Conservation (phyloP, 2,797 vertebrate genomes). For the Acrocephalus scirpaceus region DNA sequence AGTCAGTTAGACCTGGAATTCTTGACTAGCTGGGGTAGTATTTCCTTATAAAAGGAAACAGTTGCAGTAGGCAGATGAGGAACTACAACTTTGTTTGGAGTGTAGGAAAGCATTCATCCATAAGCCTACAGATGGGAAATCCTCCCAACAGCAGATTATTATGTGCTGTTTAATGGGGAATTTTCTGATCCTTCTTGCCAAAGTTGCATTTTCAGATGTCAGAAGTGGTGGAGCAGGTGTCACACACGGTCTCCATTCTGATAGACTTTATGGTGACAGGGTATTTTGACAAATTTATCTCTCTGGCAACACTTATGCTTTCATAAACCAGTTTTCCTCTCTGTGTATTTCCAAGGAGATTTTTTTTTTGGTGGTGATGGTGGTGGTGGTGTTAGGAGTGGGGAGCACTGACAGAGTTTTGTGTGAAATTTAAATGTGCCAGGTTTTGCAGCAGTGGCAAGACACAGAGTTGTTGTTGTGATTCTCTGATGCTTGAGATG, state of each 20-base stretch:
- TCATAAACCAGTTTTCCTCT: background rate
- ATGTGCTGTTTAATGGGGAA: background rate
- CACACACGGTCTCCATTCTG: background rate
- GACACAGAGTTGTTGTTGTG: background rate
- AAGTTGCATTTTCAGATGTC: background rate
- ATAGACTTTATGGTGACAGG: background rate
- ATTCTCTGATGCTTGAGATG: background rate
- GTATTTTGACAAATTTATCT: background rate
- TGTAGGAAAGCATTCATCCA: background rate
- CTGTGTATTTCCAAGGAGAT: background rate
- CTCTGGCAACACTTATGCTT: background rate
- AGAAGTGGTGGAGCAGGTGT: background rate
- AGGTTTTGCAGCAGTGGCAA: background rate
- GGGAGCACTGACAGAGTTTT: background rate
- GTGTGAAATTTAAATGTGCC: background rate
- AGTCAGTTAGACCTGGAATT: background rate
- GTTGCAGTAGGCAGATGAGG: background rate
- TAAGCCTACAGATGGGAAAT: background rate
- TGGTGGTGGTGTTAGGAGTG: background rate
- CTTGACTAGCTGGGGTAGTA: background rate
- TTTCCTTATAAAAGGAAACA: background rate
- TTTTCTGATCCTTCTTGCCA: background rate
- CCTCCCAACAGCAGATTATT: background rate
- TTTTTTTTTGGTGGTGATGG: background rate
- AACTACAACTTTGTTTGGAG: background rate